Evolutionary conservation across 2,797 vertebrate species (phyloP), one percentile per base, ranked within the genome.

Genomic region (Peromyscus attwateri): DNA sequence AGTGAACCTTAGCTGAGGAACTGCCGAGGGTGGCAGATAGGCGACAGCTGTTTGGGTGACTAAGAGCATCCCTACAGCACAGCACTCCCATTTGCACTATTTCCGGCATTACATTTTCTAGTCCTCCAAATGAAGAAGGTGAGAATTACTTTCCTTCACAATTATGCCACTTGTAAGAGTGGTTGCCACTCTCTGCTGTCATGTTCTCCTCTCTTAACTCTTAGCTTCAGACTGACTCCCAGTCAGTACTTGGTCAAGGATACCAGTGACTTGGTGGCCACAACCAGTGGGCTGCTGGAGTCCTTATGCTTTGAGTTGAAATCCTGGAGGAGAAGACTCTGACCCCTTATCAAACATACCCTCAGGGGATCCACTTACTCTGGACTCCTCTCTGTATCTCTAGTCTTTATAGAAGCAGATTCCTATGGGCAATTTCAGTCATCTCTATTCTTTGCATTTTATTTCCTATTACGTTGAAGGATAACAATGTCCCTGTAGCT

Each of bases 121-220:
- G 80, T 93, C 85, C 37, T 96, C 81, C 87, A 87, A 93, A 95
- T 80, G 89, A 95, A 83, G 87, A 95, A 95, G 92, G 87, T 93
- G 84, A 96, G 80, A 98, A 94, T 95, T 92, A 82, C 81, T 96
- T 95, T 92, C 37, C 37, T 57, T 96, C 77, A 92, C 88, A 96
- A 77, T 31, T 84, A 88, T 85, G 87, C 82, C 93, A 73, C 76
- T 89, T 2, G 12, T 84, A 96, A 96, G 52, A 76, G 90, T 37
- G 66, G 37, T 87, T 60, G 91, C 64, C 57, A 55, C 49, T 89
- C 64, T 34, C 76, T 92, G 73, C 52, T 37, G 90, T 92, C 16
- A 6, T n/a, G 91, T 91, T 27, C 40, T 92, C 21, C 3, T 76
- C 14, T 82, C n/a, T 29, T 77, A 62, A 9, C n/a, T 80, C 49